Evolutionary conservation across 2,888 invertebrate species (phyloP).

Genomic region (Latrodectus elegans): DNA sequence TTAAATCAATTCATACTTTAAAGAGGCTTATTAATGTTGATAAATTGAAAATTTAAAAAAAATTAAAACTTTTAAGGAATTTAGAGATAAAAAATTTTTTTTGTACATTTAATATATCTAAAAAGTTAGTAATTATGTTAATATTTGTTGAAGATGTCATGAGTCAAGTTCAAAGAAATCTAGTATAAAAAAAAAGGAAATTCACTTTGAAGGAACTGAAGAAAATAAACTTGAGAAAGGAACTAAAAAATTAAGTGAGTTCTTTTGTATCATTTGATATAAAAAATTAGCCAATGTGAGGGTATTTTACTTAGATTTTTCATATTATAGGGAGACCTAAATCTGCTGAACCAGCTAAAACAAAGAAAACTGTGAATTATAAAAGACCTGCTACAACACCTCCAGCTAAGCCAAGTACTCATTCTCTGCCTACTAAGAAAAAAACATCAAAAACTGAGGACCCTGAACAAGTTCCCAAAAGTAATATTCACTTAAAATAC

Average conservation of each 20-base stretch:
- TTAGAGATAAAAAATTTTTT: neutral
- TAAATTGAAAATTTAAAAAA: neutral
- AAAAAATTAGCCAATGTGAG: neutral
- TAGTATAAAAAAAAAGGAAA: constrained; percentile 49
- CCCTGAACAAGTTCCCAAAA: constrained; percentile 35
- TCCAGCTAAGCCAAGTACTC: constrained; percentile 47
- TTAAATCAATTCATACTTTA: too few species aligned
- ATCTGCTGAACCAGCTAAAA: constrained; percentile 65
- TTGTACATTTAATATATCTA: neutral
- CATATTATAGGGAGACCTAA: constrained; percentile 59
- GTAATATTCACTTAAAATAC: constrained; percentile 11
- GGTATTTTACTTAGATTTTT: constrained; percentile 22
- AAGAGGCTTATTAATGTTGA: neutral
- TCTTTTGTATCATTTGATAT: neutral
- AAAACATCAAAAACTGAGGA: constrained; percentile 48
- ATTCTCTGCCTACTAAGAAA: constrained; percentile 37
- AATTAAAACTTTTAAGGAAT: neutral
- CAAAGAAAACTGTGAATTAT: constrained; percentile 54
- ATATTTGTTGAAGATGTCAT: constrained; percentile 36
- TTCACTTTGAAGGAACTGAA: constrained; percentile 13
- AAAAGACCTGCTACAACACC: constrained; percentile 63
- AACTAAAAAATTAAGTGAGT: constrained; percentile 50
- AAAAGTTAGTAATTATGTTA: neutral
- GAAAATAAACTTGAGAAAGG: constrained; percentile 47
- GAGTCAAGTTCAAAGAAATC: constrained; percentile 31